Conservation (phyloP, 2,797 vertebrate species). For the Pipistrellus pygmaeus region DNA sequence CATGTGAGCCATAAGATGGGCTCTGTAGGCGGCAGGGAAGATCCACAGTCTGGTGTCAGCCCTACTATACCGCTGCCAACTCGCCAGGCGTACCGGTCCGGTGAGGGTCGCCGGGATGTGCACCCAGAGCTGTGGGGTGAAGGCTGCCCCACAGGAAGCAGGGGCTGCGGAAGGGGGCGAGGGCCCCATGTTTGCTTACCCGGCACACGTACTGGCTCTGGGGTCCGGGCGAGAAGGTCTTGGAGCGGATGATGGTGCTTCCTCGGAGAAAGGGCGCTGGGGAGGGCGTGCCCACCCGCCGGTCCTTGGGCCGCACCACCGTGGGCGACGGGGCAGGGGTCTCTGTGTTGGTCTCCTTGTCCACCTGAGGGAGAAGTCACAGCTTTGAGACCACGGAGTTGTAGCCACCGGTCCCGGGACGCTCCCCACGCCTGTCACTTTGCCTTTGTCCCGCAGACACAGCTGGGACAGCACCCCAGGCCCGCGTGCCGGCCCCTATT, state of each 20-base stretch:
- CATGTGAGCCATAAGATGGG: no score
- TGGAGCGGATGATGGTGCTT: constrained; percentile 97
- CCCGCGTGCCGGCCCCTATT: fast-evolving
- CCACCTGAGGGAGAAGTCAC: constrained; percentile 88
- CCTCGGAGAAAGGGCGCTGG: constrained; percentile 94
- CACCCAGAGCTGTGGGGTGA: neutral
- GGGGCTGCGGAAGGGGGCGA: neutral
- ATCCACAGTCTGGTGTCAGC: no score
- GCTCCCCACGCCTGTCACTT: no score
- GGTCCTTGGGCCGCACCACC: constrained; percentile 96
- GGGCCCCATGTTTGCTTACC: constrained; percentile 86
- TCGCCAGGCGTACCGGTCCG: fast-evolving
- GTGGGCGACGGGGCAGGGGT: constrained; percentile 87
- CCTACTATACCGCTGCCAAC: no score
- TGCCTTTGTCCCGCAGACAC: neutral
- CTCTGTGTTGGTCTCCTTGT: constrained; percentile 97
- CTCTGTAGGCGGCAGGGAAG: no score
- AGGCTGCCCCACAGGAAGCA: fast-evolving
- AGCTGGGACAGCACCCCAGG: neutral
- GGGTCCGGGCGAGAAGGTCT: constrained; percentile 98
- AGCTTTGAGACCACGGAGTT: neutral
- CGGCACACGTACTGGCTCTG: constrained; percentile 98
- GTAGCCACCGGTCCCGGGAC: neutral
- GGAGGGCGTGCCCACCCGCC: constrained; percentile 90
- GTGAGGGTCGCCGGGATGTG: fast-evolving